phyloP scores from a whole-genome alignment of 2,113 vertebrate species.

The Ptilorrhoa leucosticta region DNA sequence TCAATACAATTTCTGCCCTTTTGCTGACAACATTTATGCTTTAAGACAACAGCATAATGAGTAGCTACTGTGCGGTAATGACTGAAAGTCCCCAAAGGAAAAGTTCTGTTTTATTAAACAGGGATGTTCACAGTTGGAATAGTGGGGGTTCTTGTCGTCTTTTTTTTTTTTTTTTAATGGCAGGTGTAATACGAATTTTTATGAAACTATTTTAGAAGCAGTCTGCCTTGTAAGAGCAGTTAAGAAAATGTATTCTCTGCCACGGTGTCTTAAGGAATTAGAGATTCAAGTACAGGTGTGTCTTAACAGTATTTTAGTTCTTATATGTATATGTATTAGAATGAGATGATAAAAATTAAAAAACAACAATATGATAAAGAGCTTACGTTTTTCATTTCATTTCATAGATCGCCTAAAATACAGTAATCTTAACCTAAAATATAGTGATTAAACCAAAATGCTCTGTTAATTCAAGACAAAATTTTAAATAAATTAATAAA shows the following conservation, averaged over 20 bases:
- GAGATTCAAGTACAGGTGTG: neutral
- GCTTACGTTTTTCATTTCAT: neutral
- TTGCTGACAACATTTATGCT: neutral
- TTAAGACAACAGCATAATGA: slow-evolving; percentile 27
- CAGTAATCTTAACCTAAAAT: neutral
- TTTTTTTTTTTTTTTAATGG: neutral
- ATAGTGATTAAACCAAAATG: neutral
- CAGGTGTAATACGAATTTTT: neutral
- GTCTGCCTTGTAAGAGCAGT: neutral
- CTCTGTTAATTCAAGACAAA: neutral
- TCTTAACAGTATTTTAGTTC: neutral
- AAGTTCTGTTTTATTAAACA: neutral
- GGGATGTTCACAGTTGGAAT: neutral
- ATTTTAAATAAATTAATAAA: neutral
- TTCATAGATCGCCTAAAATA: neutral
- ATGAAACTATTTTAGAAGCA: neutral
- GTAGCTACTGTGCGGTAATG: neutral
- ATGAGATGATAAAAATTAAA: neutral
- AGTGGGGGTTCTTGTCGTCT: accelerated
- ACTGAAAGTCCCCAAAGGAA: neutral
- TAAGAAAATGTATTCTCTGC: neutral
- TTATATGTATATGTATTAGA: neutral
- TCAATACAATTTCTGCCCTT: slow-evolving; percentile 12
- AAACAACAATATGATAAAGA: neutral
- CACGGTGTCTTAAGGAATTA: neutral